Evolutionary conservation across 2,113 vertebrate species (phyloP).

Genomic region (Barnardius zonarius): DNA sequence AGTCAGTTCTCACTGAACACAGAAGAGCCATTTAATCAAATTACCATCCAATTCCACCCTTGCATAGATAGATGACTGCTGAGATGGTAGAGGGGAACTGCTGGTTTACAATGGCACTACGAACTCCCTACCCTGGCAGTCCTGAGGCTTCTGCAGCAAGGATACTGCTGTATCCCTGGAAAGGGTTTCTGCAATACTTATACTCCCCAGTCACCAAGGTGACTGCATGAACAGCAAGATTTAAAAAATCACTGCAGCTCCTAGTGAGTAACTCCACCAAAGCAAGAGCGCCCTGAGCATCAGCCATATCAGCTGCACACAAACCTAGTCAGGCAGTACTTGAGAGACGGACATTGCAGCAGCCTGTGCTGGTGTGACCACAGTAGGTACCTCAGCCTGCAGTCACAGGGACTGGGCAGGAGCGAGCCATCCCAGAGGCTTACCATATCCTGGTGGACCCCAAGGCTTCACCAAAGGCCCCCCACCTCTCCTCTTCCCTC

Average conservation of each 20-base stretch:
- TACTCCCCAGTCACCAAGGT: not conserved
- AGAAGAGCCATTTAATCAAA: not conserved
- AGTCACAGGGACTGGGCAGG: not conserved
- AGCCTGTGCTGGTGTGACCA: rapidly evolving
- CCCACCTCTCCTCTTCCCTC: not conserved
- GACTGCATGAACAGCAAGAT: not conserved
- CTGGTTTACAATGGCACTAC: not conserved
- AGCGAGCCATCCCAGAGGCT: not conserved
- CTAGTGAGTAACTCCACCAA: not conserved
- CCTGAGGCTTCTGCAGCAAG: not conserved
- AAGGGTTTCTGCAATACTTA: not conserved
- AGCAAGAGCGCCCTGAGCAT: not conserved
- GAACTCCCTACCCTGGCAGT: not conserved
- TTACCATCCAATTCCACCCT: not conserved
- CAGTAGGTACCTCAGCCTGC: not conserved
- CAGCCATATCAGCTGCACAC: not conserved
- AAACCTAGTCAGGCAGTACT: rapidly evolving
- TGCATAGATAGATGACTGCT: not conserved
- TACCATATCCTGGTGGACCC: not conserved
- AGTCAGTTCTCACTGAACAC: not conserved
- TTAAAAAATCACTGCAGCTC: not conserved
- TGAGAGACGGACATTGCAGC: not conserved
- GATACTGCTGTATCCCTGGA: not conserved
- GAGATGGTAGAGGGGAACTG: not conserved
- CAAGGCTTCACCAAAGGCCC: not conserved